phyloP scores from a whole-genome alignment of 2,888 invertebrate genomes.

The Eupeodes latifasciatus region DNA sequence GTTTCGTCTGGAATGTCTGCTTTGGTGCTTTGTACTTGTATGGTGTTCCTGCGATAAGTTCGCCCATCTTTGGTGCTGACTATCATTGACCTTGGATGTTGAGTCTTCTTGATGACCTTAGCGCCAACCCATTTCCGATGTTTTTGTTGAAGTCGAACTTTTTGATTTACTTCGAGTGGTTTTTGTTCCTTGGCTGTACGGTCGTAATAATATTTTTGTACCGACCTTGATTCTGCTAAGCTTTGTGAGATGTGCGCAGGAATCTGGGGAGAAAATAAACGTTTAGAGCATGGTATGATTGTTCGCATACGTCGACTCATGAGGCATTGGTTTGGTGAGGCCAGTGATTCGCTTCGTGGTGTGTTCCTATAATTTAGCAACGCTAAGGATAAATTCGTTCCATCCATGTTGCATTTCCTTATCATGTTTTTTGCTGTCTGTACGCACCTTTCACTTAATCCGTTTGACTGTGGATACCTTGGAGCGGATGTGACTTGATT shows the following conservation, averaged over 20 bases:
- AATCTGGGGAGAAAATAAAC: not conserved
- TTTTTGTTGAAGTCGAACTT: slow-evolving; percentile 23
- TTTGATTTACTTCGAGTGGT: not conserved
- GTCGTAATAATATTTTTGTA: slow-evolving; percentile 3
- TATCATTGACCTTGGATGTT: slow-evolving; percentile 26
- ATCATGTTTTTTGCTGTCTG: too few species aligned
- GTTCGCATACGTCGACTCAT: slow-evolving; percentile 5
- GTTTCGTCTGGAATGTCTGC: not conserved
- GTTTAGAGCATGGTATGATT: not conserved
- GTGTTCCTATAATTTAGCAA: slow-evolving; percentile 58
- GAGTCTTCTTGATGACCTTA: slow-evolving; percentile 12
- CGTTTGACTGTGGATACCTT: slow-evolving; percentile 59
- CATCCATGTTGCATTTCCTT: too few species aligned
- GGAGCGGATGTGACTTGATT: not conserved
- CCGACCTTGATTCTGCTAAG: not conserved
- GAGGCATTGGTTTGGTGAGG: not conserved
- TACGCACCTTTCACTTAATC: slow-evolving; percentile 48
- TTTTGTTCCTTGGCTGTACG: slow-evolving; percentile 16
- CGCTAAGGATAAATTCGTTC: too few species aligned
- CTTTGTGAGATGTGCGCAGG: not conserved
- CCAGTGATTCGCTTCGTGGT: not conserved
- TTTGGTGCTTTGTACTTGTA: slow-evolving; percentile 18
- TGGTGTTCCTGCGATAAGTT: slow-evolving; percentile 24
- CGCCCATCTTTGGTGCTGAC: not conserved
- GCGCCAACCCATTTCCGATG: slow-evolving; percentile 26